Base-by-base conservation (phyloP, 1,140 invertebrate genomes). In the Lepidurus packardi region DNA sequence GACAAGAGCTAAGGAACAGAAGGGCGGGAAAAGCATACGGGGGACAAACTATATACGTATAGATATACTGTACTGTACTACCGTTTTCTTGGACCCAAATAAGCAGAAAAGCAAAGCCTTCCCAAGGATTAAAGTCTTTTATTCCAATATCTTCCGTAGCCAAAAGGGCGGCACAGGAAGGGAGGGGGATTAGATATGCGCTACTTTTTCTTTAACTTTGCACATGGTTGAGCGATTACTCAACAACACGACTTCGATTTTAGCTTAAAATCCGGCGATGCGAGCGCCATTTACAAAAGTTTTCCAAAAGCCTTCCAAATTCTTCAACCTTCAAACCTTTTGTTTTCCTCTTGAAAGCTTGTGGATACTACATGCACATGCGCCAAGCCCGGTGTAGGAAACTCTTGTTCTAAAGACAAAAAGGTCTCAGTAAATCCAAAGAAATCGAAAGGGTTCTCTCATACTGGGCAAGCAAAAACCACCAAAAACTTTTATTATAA, bases 101-200 rank as follows among this genome's bases (percentile, higher is more conserved):
- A 65, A 65, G 53, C 53, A 65, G 53, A 65, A 65, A 65, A 65
- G 53, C 21, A 34, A 34, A 65, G 53, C 53, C 53, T 65, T 65
- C 16, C 4, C 53, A 0, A 65, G 53, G 53, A 65, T 65, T 65
- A 65, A 4, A 13, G 53, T 21, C 53, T 65, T 65, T 65, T 65
- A 21, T 16, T 65, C 21, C n/a, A n/a, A 34, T 65, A 13, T 21
- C 53, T 21, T 65, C 7, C 16, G n/a, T 47, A 47, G 10, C 16
- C 10, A 11, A 65, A 7, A 9, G 53, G 16, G 21, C 21, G 6
- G 16, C 53, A 13, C 53, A 7, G 21, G 21, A 13, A 65, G 53
- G 16, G 8, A 65, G 53, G 53, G 21, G 21, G n/a, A 13, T 65
- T 65, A 65, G 13, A 9, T 65, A 65, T 65, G 21, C 16, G 21